These are phyloP conservation scores for Notiomystis cincta DNA, from an alignment of 2,113 vertebrate genomes.

Conservation along the genomic window DNA sequence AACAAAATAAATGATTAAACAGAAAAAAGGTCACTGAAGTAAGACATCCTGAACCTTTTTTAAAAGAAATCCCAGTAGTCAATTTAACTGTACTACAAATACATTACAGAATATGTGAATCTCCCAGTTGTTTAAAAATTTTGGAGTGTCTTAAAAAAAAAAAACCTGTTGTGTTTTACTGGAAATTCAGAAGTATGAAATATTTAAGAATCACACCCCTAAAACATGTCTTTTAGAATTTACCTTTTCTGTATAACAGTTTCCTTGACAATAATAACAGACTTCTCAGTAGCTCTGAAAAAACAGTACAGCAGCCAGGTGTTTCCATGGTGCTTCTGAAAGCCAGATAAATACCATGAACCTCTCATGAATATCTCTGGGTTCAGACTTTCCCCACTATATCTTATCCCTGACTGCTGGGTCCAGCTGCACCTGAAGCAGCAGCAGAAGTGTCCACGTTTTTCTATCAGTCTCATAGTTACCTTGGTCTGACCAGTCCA, in stretches of 20 bases:
- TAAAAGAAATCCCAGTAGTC: not conserved
- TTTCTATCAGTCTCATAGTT: not conserved
- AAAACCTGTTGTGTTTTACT: not conserved
- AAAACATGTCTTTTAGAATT: not conserved
- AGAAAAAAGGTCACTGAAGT: not conserved
- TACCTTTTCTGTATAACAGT: not conserved
- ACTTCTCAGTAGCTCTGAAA: not conserved
- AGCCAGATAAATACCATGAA: not conserved
- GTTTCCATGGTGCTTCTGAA: not conserved
- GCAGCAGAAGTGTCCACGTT: not conserved
- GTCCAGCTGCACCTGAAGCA: not conserved
- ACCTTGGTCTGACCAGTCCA: not conserved
- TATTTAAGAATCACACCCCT: not conserved
- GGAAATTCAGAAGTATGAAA: not conserved
- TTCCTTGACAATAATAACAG: not conserved
- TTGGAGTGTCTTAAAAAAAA: rapidly evolving
- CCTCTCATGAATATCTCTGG: not conserved
- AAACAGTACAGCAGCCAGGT: not conserved
- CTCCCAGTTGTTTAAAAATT: not conserved
- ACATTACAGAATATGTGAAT: not conserved
- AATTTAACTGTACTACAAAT: not conserved
- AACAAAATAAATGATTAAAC: not conserved
- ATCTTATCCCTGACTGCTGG: not conserved
- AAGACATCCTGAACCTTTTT: not conserved
- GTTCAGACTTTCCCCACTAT: not conserved